Percentiles rank a stretch among this genome's conserved stretches.
Evolutionary conservation across 2,113 vertebrate genomes (phyloP).

Genomic region (Macquaria ambigua): DNA sequence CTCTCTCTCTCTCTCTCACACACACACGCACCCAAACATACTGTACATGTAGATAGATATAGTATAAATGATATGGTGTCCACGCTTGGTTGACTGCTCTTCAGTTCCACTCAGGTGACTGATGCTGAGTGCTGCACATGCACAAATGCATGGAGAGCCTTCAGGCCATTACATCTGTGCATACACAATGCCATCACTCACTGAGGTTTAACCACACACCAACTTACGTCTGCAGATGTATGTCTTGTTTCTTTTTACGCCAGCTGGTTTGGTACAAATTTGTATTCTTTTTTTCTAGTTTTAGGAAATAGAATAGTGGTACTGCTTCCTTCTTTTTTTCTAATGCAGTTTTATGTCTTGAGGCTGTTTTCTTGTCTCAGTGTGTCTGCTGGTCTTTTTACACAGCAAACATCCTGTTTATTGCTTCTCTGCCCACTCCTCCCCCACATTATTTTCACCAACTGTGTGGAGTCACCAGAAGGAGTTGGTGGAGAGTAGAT

Average conservation of each 20-base stretch:
- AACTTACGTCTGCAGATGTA: slow-evolving; percentile 4
- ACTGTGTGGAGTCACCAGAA: slow-evolving; percentile 66
- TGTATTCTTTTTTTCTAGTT: background rate
- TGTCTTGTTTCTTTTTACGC: slow-evolving; percentile 13
- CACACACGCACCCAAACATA: background rate
- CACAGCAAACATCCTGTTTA: slow-evolving; percentile 58
- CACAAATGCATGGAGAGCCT: slow-evolving; percentile 45
- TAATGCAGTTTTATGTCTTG: slow-evolving; percentile 53
- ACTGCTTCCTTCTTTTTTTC: slow-evolving; percentile 8
- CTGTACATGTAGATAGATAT: background rate
- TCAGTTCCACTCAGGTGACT: slow-evolving; percentile 58
- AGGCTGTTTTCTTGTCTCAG: slow-evolving; percentile 35
- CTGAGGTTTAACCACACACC: background rate
- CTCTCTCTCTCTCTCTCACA: background rate
- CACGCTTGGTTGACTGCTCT: slow-evolving; percentile 26
- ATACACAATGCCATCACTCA: slow-evolving; percentile 38
- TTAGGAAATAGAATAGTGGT: slow-evolving; percentile 11
- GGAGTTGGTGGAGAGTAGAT: slow-evolving; percentile 58
- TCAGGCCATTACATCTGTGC: slow-evolving; percentile 59
- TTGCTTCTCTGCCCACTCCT: slow-evolving; percentile 65
- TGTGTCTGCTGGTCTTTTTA: slow-evolving; percentile 48
- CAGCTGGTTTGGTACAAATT: background rate
- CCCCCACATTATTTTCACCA: slow-evolving; percentile 57
- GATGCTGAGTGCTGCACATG: slow-evolving; percentile 46
- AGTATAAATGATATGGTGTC: slow-evolving; percentile 45